A percentile compares a stretch with the other conserved stretches of the same genome.
These are phyloP conservation scores for Pagetopsis macropterus DNA, from an alignment of 2,797 vertebrate genomes.

Conservation along the genomic window DNA sequence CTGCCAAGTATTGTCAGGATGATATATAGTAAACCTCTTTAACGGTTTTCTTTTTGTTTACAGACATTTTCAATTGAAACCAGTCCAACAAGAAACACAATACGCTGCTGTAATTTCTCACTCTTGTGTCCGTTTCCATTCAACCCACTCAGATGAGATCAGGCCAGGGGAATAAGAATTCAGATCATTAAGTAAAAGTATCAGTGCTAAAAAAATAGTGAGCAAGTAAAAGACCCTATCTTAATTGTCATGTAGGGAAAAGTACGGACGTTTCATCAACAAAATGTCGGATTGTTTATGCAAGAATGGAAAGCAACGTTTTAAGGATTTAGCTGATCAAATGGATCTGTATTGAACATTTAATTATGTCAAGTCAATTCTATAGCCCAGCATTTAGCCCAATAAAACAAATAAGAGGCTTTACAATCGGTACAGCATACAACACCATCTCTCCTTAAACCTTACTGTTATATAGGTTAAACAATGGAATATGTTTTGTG, in stretches of 20 bases:
- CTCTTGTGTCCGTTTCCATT: not conserved
- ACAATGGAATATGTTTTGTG: not conserved
- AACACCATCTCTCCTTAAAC: not conserved
- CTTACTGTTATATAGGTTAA: not conserved
- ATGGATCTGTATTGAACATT: not conserved
- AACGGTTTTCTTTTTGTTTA: slow-evolving; percentile 49
- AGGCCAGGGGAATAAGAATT: not conserved
- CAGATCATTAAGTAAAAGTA: not conserved
- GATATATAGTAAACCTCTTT: slow-evolving; percentile 50
- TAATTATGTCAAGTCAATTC: not conserved
- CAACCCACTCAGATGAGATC: slow-evolving; percentile 1
- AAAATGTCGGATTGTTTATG: not conserved
- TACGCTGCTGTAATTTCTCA: not conserved
- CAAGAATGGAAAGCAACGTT: not conserved
- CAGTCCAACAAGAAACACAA: slow-evolving; percentile 31
- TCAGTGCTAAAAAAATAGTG: no score
- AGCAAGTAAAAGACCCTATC: not conserved
- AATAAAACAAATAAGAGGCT: not conserved
- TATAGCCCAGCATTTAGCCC: not conserved
- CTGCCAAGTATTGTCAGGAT: slow-evolving; percentile 63
- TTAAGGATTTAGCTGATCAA: not conserved
- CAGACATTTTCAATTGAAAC: slow-evolving; percentile 40
- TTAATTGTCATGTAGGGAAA: not conserved
- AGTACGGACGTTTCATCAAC: not conserved
- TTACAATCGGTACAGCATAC: not conserved